Conservation (phyloP, 2,797 vertebrate genomes). For the Naso thynnoides region DNA sequence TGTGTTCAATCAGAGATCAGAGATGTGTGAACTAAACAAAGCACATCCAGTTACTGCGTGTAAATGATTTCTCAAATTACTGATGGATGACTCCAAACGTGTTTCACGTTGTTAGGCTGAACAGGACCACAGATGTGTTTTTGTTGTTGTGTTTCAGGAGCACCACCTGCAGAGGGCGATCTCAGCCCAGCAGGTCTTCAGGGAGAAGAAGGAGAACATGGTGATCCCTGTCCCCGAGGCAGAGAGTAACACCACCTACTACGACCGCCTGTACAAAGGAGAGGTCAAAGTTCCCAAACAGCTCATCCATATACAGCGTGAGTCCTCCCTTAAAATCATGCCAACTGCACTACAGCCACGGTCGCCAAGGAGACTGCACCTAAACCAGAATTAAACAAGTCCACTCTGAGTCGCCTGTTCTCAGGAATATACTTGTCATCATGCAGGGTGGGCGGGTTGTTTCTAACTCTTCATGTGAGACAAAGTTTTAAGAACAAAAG, state of each 20-base stretch:
- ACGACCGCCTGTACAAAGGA: constrained; percentile 93
- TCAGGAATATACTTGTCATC: background rate
- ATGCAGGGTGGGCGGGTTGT: too few relatives aligned
- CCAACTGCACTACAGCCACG: background rate
- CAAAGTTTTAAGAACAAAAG: too few relatives aligned
- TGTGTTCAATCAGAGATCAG: too few relatives aligned
- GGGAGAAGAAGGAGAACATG: constrained; percentile 96
- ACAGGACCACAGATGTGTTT: too few relatives aligned
- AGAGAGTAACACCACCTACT: constrained; percentile 93
- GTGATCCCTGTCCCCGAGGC: constrained; percentile 95
- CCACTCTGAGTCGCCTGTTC: background rate
- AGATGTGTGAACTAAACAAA: too few relatives aligned
- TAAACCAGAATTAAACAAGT: background rate
- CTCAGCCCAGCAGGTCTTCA: constrained; percentile 94
- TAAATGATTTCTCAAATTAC: too few relatives aligned
- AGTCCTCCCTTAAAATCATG: constrained; percentile 66
- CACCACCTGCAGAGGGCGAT: constrained; percentile 96
- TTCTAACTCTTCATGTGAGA: too few relatives aligned
- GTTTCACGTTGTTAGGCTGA: too few relatives aligned
- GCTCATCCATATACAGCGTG: constrained; percentile 96
- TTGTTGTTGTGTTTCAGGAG: constrained; percentile 82
- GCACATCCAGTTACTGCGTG: too few relatives aligned
- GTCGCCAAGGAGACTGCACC: background rate
- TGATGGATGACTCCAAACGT: too few relatives aligned
- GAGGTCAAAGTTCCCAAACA: constrained; percentile 94